Conservation (phyloP, 2,888 invertebrate species). For the Bellardia bayeri region DNA sequence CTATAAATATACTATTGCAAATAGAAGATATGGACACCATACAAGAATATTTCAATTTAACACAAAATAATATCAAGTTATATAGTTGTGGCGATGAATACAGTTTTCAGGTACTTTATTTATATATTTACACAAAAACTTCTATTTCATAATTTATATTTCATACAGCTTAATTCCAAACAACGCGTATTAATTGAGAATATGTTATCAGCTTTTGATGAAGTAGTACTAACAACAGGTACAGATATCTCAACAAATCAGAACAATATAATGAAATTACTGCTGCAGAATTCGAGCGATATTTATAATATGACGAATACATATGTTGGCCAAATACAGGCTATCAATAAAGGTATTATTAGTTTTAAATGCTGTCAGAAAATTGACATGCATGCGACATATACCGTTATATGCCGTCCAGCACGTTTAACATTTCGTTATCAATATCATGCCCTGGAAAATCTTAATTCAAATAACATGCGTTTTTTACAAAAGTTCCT, state of each 20-base stretch:
- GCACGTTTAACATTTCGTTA: conserved; percentile 78
- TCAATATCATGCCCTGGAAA: conserved; percentile 79
- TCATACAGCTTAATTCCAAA: conserved; percentile 43
- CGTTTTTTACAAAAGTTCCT: conserved; percentile 41
- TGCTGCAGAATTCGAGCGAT: conserved; percentile 30
- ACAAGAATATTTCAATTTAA: conserved; percentile 75
- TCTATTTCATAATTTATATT: no score
- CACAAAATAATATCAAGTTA: conserved; percentile 76
- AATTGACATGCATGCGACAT: conserved; percentile 74
- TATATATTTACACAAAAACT: neutral
- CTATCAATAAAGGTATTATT: conserved; percentile 74
- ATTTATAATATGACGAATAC: conserved; percentile 34
- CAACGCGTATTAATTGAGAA: conserved; percentile 50
- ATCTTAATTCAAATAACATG: conserved; percentile 65
- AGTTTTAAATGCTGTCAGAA: conserved; percentile 76
- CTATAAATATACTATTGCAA: conserved; percentile 77
- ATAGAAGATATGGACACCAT: conserved; percentile 80
- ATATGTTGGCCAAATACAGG: conserved; percentile 39
- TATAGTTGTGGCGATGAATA: conserved; percentile 67
- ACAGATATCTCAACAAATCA: conserved; percentile 14
- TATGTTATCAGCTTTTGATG: conserved; percentile 58
- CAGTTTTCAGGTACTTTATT: conserved; percentile 50
- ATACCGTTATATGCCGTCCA: conserved; percentile 78
- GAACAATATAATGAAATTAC: conserved; percentile 26
- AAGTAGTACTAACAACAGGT: conserved; percentile 53